Percentiles rank a stretch among this genome's conserved stretches.
Conservation (phyloP, 2,888 invertebrate species). For the Hirtodrosophila trivittata region DNA sequence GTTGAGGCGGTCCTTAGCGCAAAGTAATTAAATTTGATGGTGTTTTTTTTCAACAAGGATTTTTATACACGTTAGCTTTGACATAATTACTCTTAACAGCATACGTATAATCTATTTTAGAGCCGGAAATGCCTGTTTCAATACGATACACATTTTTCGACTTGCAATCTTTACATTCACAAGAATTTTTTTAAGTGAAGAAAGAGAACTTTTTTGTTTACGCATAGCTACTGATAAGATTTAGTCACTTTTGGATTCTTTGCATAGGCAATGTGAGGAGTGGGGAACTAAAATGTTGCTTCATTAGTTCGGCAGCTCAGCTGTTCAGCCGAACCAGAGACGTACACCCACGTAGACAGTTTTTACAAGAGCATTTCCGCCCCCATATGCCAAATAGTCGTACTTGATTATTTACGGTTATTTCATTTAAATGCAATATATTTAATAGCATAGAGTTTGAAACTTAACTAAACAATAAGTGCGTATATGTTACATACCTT, state of each 20-base stretch:
- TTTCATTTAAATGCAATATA: not conserved
- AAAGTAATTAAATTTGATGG: too few relatives aligned
- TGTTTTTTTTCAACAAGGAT: too few relatives aligned
- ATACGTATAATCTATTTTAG: too few relatives aligned
- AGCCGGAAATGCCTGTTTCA: too few relatives aligned
- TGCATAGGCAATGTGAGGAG: not conserved
- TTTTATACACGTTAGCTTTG: too few relatives aligned
- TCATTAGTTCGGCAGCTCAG: conserved; percentile 21
- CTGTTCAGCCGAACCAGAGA: conserved; percentile 24
- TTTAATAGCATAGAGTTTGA: too few relatives aligned
- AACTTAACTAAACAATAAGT: not conserved
- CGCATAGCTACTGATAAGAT: conserved; percentile 56
- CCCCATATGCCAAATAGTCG: conserved; percentile 39
- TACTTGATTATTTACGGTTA: not conserved
- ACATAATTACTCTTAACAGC: too few relatives aligned
- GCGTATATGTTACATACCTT: conserved; percentile 84
- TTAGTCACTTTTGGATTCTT: conserved; percentile 14
- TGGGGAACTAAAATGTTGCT: not conserved
- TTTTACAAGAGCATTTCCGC: conserved; percentile 56
- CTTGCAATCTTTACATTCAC: not conserved
- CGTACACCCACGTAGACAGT: conserved; percentile 54
- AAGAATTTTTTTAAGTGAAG: too few relatives aligned
- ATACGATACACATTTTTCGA: not conserved
- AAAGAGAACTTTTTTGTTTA: conserved; percentile 46
- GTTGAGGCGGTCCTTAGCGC: too few relatives aligned